Conservation (phyloP, 2,888 invertebrate species). For the Lymantria monacha region DNA sequence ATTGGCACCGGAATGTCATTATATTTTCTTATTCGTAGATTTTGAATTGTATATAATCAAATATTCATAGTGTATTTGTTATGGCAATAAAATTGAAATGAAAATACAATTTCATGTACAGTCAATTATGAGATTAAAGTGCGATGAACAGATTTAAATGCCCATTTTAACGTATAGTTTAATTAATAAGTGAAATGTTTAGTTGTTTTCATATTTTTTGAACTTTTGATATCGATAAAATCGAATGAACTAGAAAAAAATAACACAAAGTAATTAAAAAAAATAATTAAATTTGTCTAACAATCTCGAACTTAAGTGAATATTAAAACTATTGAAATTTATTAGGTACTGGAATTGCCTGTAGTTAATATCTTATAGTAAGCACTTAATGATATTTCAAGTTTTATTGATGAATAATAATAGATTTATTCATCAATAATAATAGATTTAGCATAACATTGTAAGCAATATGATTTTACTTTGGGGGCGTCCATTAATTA, state of each 20-base stretch:
- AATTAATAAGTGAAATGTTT: background rate
- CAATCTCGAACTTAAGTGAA: slow-evolving; percentile 2
- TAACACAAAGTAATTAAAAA: background rate
- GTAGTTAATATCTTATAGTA: slow-evolving; percentile 22
- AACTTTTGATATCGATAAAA: slow-evolving; percentile 11
- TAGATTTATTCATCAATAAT: too few species aligned
- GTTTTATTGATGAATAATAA: slow-evolving; percentile 22
- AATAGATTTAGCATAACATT: slow-evolving; percentile 36
- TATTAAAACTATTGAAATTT: slow-evolving; percentile 18
- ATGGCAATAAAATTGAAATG: slow-evolving; percentile 41
- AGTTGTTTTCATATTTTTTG: background rate
- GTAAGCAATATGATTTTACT: slow-evolving; percentile 41
- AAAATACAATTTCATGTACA: slow-evolving; percentile 26
- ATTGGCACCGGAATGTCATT: too few species aligned
- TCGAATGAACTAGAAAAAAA: slow-evolving; percentile 10
- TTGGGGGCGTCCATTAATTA: too few species aligned
- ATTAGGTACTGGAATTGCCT: slow-evolving; percentile 20
- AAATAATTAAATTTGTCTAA: background rate
- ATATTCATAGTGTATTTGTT: slow-evolving; percentile 26
- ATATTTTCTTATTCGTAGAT: slow-evolving; percentile 11
- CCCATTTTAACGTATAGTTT: slow-evolving; percentile 18
- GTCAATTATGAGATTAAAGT: slow-evolving; percentile 43
- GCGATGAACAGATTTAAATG: slow-evolving; percentile 28
- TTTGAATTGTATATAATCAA: slow-evolving; percentile 37
- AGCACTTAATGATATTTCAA: slow-evolving; percentile 18